A percentile compares a stretch with the other conserved stretches of the same genome.
Evolutionary conservation across 1,140 invertebrate species (phyloP).

Genomic region (Aporrectodea caliginosa): DNA sequence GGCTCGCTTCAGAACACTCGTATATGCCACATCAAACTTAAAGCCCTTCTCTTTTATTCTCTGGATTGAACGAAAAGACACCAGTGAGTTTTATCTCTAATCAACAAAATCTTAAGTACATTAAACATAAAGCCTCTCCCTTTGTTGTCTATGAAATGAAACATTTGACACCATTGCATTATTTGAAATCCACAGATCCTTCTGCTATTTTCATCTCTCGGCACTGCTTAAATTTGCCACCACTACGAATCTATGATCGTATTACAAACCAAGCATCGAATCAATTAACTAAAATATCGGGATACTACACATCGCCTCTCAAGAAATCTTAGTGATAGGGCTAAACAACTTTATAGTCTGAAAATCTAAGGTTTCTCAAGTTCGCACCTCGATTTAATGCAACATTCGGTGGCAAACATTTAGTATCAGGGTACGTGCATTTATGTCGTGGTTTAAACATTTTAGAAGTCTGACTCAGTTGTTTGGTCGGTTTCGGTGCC

Average conservation of each 20-base stretch:
- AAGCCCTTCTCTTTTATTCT: slow-evolving; percentile 77
- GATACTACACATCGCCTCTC: too few relatives aligned
- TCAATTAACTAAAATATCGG: too few relatives aligned
- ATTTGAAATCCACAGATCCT: not conserved
- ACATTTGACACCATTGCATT: not conserved
- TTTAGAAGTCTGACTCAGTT: too few relatives aligned
- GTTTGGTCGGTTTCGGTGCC: too few relatives aligned
- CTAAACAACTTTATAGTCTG: too few relatives aligned
- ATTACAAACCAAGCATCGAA: not conserved
- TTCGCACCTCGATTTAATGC: too few relatives aligned
- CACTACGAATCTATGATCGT: not conserved
- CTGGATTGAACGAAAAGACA: slow-evolving; percentile 45
- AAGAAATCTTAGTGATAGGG: too few relatives aligned
- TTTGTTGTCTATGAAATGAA: too few relatives aligned
- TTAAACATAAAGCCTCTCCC: not conserved
- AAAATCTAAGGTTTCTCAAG: too few relatives aligned
- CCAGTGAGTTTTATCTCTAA: not conserved
- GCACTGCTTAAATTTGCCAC: not conserved
- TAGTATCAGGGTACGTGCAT: too few relatives aligned
- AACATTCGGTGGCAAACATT: too few relatives aligned
- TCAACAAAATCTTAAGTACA: not conserved
- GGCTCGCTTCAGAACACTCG: slow-evolving; percentile 83
- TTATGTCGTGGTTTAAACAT: too few relatives aligned
- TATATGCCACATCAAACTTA: slow-evolving; percentile 85
- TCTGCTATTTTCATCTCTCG: not conserved